These are phyloP conservation scores for Apogon talboti DNA, from an alignment of 2,797 vertebrate species.

Conservation along the genomic window DNA sequence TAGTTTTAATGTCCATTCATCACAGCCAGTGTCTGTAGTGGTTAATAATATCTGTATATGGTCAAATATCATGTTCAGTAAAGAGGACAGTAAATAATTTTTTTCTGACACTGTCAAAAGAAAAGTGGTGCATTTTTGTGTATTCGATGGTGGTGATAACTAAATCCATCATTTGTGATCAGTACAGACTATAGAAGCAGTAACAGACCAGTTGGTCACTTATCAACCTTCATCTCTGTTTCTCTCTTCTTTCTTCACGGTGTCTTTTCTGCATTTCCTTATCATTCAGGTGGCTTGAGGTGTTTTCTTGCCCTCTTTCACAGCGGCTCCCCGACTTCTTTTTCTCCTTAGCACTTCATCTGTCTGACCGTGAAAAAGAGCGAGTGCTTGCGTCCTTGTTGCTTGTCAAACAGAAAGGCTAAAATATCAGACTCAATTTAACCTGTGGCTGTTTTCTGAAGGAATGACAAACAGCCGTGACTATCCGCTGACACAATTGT, in stretches of 20 bases:
- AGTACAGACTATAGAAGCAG: not conserved
- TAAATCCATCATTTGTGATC: not conserved
- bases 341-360: constrained; percentile 25
- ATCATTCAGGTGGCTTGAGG: not conserved
- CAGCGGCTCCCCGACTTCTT: constrained; percentile 11
- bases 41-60: too few relatives aligned
- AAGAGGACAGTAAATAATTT: too few relatives aligned
- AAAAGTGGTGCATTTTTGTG: too few relatives aligned
- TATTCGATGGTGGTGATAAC: too few relatives aligned
- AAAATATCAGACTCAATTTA: constrained; percentile 42
- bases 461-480: constrained; percentile 55
- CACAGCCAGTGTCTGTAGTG: too few relatives aligned
- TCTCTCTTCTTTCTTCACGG: constrained; percentile 8
- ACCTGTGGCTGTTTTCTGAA: constrained; percentile 58
- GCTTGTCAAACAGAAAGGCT: constrained; percentile 24
- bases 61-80: too few relatives aligned
- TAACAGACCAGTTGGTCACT: not conserved
- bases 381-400: not conserved
- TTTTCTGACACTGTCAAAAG: too few relatives aligned
- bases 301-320: constrained; percentile 19
- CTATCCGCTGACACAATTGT: constrained; percentile 46
- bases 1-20: too few relatives aligned
- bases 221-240: too few relatives aligned
- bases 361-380: constrained; percentile 14
- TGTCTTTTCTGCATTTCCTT: constrained; percentile 6